Evolutionary conservation across 1,140 invertebrate species (phyloP).

Genomic region (Neocloeon triangulifer): DNA sequence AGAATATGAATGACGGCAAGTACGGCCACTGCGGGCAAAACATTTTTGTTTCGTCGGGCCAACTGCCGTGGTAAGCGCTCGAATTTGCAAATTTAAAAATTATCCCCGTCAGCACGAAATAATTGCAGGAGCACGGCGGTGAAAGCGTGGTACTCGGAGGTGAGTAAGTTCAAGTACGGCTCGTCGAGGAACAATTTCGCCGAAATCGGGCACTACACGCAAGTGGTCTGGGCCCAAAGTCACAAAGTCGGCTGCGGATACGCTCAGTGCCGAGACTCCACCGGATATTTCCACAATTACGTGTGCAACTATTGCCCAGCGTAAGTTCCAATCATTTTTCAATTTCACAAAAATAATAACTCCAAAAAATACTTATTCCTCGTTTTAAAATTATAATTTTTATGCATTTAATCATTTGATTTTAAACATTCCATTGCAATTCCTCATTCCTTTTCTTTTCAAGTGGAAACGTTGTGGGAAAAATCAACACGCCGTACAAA

Average conservation of each 20-base stretch:
- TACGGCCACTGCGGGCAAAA: slow-evolving; percentile 61
- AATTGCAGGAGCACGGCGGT: slow-evolving; percentile 62
- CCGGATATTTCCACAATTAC: slow-evolving; percentile 50
- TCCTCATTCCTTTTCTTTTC: too few species aligned
- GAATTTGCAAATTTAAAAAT: background rate
- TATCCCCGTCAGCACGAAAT: background rate
- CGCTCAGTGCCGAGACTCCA: slow-evolving; percentile 42
- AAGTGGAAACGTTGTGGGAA: slow-evolving; percentile 42
- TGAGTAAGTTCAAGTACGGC: slow-evolving; percentile 49
- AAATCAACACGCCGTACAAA: slow-evolving; percentile 38
- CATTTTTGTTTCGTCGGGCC: slow-evolving; percentile 43
- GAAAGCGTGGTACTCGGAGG: slow-evolving; percentile 56
- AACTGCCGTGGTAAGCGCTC: background rate
- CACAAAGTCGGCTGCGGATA: slow-evolving; percentile 62
- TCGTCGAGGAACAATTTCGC: slow-evolving; percentile 29
- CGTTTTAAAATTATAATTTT: too few species aligned
- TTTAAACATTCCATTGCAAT: too few species aligned
- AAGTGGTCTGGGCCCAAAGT: slow-evolving; percentile 59
- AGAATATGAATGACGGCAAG: slow-evolving; percentile 34
- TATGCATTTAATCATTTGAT: too few species aligned
- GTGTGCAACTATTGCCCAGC: slow-evolving; percentile 73
- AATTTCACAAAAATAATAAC: too few species aligned
- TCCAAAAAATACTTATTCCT: too few species aligned
- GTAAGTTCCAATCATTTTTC: too few species aligned
- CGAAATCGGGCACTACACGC: slow-evolving; percentile 56